phyloP scores from a whole-genome alignment of 2,888 invertebrate species.

The Pristionchus exspectatus region DNA sequence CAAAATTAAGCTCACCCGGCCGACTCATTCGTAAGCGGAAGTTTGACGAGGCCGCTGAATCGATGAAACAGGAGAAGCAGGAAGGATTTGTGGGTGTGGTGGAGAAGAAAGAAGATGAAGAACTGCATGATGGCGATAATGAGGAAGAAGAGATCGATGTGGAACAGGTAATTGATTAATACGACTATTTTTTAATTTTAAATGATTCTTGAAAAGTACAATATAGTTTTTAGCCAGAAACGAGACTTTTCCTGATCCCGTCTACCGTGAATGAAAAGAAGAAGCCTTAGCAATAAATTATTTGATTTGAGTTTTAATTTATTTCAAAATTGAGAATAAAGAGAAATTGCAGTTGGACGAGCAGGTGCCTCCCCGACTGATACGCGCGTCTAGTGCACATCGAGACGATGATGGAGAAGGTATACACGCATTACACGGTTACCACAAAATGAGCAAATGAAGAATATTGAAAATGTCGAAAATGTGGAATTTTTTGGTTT shows the following conservation, averaged over 20 bases:
- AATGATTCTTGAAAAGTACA: not conserved
- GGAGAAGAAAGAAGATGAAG: not conserved
- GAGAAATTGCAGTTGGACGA: too few relatives aligned
- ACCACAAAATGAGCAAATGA: too few relatives aligned
- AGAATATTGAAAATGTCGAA: too few relatives aligned
- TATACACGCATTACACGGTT: too few relatives aligned
- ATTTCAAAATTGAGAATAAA: too few relatives aligned
- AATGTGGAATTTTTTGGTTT: too few relatives aligned
- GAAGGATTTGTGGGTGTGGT: not conserved
- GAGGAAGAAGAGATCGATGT: slow-evolving; percentile 50
- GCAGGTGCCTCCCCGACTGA: not conserved
- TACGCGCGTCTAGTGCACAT: not conserved
- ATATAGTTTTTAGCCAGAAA: too few relatives aligned
- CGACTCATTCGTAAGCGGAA: slow-evolving; percentile 3
- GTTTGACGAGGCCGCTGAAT: not conserved
- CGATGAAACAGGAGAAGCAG: not conserved
- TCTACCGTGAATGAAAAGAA: too few relatives aligned
- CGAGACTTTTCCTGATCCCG: too few relatives aligned
- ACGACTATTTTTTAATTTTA: not conserved
- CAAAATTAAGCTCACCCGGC: not conserved
- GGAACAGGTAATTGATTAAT: not conserved
- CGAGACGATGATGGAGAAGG: not conserved
- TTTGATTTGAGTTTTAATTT: too few relatives aligned
- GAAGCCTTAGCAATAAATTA: too few relatives aligned
- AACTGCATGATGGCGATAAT: not conserved